Conservation (phyloP, 1,140 invertebrate species). For the Scaptomyza graminum region DNA sequence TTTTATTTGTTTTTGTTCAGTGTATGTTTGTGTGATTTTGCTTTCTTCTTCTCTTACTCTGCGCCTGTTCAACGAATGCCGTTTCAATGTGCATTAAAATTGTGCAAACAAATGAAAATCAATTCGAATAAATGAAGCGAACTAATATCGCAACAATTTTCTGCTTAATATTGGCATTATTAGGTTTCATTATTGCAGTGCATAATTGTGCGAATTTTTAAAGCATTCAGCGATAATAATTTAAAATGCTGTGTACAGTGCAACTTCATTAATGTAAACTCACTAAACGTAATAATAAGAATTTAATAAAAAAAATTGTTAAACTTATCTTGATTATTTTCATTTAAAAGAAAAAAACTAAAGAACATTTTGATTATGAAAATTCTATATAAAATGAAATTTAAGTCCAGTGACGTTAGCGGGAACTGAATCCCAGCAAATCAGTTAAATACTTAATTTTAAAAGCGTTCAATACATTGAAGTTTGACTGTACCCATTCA, state of each 20-base stretch:
- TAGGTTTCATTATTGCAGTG: constrained; percentile 6
- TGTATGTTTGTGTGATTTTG: not conserved
- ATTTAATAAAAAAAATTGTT: no score
- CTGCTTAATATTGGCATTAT: constrained; percentile 41
- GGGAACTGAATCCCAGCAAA: no score
- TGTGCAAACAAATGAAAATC: constrained; percentile 65
- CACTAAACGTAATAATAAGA: no score
- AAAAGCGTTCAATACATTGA: not conserved
- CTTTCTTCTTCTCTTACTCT: not conserved
- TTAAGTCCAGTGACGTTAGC: no score
- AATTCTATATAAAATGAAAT: no score
- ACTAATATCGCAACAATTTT: constrained; percentile 54
- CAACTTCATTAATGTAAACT: not conserved
- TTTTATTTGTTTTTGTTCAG: not conserved
- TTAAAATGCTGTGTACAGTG: not conserved
- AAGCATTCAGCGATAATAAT: not conserved
- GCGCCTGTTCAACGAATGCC: constrained; percentile 33
- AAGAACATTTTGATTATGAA: no score
- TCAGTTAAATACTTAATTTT: not conserved
- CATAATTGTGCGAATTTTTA: constrained; percentile 6
- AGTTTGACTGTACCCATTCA: not conserved
- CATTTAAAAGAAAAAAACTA: no score
- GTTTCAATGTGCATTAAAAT: constrained; percentile 47
- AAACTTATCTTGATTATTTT: no score
- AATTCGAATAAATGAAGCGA: constrained; percentile 68